phyloP scores from a whole-genome alignment of 2,113 vertebrate genomes.

The Lipotes vexillifer region DNA sequence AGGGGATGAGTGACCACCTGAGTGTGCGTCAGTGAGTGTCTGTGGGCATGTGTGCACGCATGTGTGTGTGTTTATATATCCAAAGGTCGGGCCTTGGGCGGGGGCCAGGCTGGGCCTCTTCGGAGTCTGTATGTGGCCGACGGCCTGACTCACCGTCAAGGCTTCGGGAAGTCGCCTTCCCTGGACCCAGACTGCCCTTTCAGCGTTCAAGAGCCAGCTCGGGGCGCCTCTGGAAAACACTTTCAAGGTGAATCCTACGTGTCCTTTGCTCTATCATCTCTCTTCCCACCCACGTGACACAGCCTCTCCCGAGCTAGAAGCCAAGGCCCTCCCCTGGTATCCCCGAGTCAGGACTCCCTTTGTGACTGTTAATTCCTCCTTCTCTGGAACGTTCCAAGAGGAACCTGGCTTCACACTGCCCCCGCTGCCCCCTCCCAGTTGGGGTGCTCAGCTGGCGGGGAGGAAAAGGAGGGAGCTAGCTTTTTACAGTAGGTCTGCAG shows the following conservation, averaged over 20 bases:
- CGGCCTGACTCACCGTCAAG: neutral
- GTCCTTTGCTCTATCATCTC: neutral
- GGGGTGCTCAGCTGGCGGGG: neutral
- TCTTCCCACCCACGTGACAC: fast-evolving
- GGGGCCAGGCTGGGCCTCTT: neutral
- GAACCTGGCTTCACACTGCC: neutral
- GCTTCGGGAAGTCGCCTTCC: neutral
- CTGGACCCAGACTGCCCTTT: neutral
- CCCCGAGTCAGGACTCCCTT: neutral
- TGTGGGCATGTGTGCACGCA: neutral
- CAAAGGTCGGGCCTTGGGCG: neutral
- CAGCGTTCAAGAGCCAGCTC: fast-evolving
- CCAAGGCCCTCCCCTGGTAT: neutral
- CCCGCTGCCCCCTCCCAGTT: neutral
- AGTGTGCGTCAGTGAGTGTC: neutral
- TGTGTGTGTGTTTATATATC: neutral
- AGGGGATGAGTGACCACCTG: neutral
- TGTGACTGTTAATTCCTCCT: neutral
- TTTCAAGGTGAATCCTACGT: fast-evolving
- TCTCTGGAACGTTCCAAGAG: neutral
- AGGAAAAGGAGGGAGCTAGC: neutral
- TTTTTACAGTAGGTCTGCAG: constrained; percentile 33
- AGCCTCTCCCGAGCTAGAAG: neutral
- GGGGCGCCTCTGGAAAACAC: neutral
- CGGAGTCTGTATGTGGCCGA: no score